These are phyloP conservation scores for Blomia tropicalis DNA, from an alignment of 2,888 invertebrate species.

Conservation along the genomic window DNA sequence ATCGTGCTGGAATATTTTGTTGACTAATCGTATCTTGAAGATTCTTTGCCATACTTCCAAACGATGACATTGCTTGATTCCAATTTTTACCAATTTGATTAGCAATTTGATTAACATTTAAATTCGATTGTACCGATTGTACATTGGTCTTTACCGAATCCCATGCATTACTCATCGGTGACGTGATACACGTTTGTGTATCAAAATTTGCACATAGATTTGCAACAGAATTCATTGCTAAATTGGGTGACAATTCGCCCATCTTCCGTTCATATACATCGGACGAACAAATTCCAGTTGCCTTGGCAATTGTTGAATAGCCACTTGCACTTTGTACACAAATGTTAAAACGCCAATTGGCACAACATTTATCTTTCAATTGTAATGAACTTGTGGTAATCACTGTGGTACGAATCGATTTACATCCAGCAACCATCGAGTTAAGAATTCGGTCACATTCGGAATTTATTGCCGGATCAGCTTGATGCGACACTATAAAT, in stretches of 20 bases:
- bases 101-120: background rate
- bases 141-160: background rate
- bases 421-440: constrained; percentile 5
- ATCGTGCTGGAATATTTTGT: background rate
- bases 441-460: background rate
- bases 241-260: background rate
- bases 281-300: background rate
- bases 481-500: no score
- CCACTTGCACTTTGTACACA: background rate
- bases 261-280: background rate
- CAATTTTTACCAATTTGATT: constrained; percentile 6
- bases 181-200: constrained; percentile 7
- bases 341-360: background rate
- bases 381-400: background rate
- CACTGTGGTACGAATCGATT: background rate
- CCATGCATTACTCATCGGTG: background rate
- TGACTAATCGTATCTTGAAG: background rate
- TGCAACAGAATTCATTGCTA: background rate
- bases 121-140: background rate
- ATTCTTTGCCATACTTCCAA: background rate
- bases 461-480: background rate
- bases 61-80: background rate
- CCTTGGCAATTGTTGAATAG: background rate
- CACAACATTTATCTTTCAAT: background rate
- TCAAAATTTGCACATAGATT: background rate